phyloP scores from a whole-genome alignment of 2,888 invertebrate species.

The Fragum fragum region DNA sequence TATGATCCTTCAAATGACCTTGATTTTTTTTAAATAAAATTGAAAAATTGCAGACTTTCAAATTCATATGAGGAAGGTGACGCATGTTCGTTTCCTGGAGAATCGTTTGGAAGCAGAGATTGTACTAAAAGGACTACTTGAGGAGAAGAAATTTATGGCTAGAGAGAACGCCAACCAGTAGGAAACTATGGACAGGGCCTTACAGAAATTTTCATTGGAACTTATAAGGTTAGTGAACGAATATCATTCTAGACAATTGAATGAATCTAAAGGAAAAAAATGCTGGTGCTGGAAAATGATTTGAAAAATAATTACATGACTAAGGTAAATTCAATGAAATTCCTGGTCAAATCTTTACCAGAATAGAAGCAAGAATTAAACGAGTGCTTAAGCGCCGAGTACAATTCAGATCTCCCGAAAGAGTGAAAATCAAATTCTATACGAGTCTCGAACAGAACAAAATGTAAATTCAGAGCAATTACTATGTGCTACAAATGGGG shows the following conservation, averaged over 20 bases:
- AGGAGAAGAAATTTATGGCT: constrained; percentile 19
- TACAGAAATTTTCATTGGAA: constrained; percentile 27
- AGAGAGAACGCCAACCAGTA: constrained; percentile 15
- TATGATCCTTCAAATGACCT: too few species aligned
- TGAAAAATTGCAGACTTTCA: background rate
- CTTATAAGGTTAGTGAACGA: constrained; percentile 23
- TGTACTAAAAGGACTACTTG: constrained; percentile 5
- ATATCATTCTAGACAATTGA: constrained; percentile 17
- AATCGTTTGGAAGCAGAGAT: constrained; percentile 16
- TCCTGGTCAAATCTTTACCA: too few species aligned
- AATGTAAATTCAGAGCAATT: too few species aligned
- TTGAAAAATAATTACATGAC: background rate
- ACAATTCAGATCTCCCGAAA: too few species aligned
- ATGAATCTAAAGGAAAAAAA: constrained; percentile 8
- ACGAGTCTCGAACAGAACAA: too few species aligned
- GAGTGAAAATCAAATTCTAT: too few species aligned
- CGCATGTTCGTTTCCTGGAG: constrained; percentile 25
- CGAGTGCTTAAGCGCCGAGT: too few species aligned
- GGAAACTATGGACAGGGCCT: constrained; percentile 25
- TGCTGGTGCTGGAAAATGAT: constrained; percentile 9
- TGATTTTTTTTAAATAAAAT: too few species aligned
- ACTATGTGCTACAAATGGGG: too few species aligned
- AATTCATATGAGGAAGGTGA: constrained; percentile 3
- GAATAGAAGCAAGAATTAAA: too few species aligned
- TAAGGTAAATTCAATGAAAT: background rate